Conservation (phyloP, 2,113 vertebrate genomes). For the Onychostoma macrolepis region DNA sequence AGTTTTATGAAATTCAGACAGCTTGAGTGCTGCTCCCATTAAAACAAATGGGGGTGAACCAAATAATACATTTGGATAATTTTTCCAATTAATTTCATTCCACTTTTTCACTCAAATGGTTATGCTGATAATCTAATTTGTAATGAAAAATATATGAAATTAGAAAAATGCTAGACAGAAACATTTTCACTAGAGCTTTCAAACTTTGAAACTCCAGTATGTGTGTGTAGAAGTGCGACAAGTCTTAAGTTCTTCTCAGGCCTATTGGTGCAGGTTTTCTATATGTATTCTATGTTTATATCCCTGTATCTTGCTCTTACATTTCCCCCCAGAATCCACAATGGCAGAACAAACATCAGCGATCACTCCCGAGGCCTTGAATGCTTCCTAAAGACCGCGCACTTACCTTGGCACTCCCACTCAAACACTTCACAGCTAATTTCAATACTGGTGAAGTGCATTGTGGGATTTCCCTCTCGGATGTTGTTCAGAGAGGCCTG, state of each 20-base stretch:
- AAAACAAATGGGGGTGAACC: background rate
- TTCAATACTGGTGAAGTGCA: slow-evolving; percentile 14
- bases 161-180: background rate
- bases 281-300: background rate
- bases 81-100: background rate
- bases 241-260: background rate
- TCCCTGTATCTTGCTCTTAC: background rate
- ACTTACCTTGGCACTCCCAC: background rate
- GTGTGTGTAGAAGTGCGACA: background rate
- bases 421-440: background rate
- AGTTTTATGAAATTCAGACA: background rate
- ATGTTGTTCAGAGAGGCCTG: background rate
- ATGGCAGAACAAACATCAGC: background rate
- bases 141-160: background rate
- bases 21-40: background rate
- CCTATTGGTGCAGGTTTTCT: background rate
- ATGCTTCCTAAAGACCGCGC: background rate
- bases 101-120: background rate
- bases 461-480: background rate
- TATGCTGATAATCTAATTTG: background rate
- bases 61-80: background rate
- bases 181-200: background rate
- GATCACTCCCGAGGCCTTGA: background rate
- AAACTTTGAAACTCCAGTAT: background rate
- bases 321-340: background rate